Evolutionary conservation across 2,113 vertebrate species (phyloP), one percentile per base, ranked within the genome.

Genomic region (Paralichthys olivaceus): DNA sequence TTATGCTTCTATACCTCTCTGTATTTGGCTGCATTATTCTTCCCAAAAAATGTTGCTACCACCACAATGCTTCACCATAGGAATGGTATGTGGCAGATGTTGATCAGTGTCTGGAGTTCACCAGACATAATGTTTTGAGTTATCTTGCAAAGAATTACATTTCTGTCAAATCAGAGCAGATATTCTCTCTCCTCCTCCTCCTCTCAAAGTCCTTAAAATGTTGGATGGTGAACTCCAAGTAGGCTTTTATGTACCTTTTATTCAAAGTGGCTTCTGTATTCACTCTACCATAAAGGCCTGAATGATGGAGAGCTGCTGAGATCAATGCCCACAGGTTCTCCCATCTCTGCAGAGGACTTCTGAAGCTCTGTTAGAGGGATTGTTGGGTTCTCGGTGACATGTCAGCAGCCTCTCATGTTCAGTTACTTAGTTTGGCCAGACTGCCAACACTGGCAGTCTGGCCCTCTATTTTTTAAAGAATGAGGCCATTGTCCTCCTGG

Each of bases 401-500:
- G 2, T 7, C 25, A 1, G 4, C 28, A 17, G 7, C 4, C 1
- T 23, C 17, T 65, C 25, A 12, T 26, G 61, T 3, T 22, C 8
- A 8, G 1, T 62, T 63, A 45, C 60, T 63, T 7, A 0, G 58
- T 25, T 43, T 28, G 17, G 19, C 43, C 7, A 7, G 23, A 28
- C 14, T 11, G 3, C 43, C 23, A 29, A 29, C 25, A 14, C 17
- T 28, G 8, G 14, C 7, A 45, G 7, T n/a, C n/a, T 17, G 22
- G 2, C 23, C n/a, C 43, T 26, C 17, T 5, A 47, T 64, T 64
- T 47, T 37, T 45, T 15, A 45, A 23, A 25, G 15, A 63, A 17
- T 40, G 61, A 49, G 23, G 23, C 43, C 43, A 47, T 22, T 20
- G 40, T 63, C n/a, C 60, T 45, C 37, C 61, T 19, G 61, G 61